Evolutionary conservation across 35 echinoderm and acorn worm species (phyloP).

Genomic region (Strongylocentrotus purpuratus): DNA sequence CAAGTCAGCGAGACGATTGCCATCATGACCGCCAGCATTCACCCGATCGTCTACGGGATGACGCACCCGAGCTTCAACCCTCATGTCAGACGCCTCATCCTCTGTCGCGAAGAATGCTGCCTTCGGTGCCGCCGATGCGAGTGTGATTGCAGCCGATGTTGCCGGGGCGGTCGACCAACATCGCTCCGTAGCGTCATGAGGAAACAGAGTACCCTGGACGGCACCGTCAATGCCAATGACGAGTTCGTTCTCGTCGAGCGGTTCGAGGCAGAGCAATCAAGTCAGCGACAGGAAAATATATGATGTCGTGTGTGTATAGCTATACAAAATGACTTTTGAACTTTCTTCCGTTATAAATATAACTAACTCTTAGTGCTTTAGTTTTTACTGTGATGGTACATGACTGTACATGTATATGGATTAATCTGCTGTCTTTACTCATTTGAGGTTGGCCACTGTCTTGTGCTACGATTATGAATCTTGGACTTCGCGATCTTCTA

Average conservation of each 20-base stretch:
- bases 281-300: conserved; percentile 3
- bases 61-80: conserved; percentile 38
- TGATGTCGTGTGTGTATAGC: background rate
- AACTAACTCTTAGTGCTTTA: no score
- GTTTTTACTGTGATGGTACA: no score
- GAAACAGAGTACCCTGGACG: background rate
- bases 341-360: no score
- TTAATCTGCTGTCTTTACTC: no score
- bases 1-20: conserved; percentile 25
- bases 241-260: conserved; percentile 26
- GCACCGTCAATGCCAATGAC: conserved; percentile 9
- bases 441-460: no score
- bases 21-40: conserved; percentile 21
- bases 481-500: no score
- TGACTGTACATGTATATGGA: no score
- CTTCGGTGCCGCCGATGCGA: background rate
- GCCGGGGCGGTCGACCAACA: background rate
- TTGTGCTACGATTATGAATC: no score
- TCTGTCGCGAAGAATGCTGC: conserved; percentile 30
- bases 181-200: conserved; percentile 18
- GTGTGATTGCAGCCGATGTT: background rate
- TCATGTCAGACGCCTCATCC: background rate
- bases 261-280: background rate
- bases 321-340: no score
- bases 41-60: conserved; percentile 14